Percentiles rank a stretch among this genome's conserved stretches.
These are phyloP conservation scores for Drosophila diplacantha DNA, from an alignment of 2,888 invertebrate species.

Conservation along the genomic window DNA sequence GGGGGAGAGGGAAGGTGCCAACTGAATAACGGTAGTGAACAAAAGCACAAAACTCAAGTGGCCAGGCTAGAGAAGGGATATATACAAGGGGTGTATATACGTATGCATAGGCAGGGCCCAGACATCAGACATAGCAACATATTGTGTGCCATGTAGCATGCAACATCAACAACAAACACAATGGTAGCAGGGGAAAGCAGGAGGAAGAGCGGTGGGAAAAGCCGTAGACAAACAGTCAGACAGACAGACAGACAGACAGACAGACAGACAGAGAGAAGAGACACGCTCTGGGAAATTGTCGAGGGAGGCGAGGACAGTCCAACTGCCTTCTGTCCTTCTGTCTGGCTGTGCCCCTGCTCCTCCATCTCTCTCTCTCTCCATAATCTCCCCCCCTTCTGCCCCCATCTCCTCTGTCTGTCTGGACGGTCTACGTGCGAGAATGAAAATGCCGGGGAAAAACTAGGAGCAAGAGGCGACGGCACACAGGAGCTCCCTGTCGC, in stretches of 20 bases:
- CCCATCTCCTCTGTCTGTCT: slow-evolving; percentile 1
- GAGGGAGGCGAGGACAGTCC: slow-evolving; percentile 31
- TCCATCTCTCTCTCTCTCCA: background rate
- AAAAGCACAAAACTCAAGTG: slow-evolving; percentile 44
- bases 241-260: slow-evolving; percentile 3
- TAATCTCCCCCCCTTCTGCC: background rate
- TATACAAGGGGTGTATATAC: background rate
- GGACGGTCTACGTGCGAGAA: slow-evolving; percentile 20
- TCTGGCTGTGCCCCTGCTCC: slow-evolving; percentile 5
- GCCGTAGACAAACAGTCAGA: slow-evolving; percentile 8
- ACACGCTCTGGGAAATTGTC: slow-evolving; percentile 50
- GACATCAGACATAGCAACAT: slow-evolving; percentile 64
- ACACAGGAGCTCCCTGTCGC: slow-evolving; percentile 34
- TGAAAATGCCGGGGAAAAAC: slow-evolving; percentile 12
- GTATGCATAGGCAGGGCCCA: slow-evolving; percentile 27
- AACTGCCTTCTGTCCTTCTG: slow-evolving; percentile 20
- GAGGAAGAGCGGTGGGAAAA: slow-evolving; percentile 12
- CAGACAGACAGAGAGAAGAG: slow-evolving; percentile 11
- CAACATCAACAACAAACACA: slow-evolving; percentile 44
- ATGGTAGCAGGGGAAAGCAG: slow-evolving; percentile 37
- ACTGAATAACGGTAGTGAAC: slow-evolving; percentile 6
- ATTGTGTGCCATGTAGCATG: slow-evolving; percentile 67
- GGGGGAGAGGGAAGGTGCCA: background rate
- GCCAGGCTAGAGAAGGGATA: slow-evolving; percentile 12
- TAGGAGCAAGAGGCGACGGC: slow-evolving; percentile 4